Conservation (phyloP, 2,113 vertebrate species). For the Enhydra lutris region DNA sequence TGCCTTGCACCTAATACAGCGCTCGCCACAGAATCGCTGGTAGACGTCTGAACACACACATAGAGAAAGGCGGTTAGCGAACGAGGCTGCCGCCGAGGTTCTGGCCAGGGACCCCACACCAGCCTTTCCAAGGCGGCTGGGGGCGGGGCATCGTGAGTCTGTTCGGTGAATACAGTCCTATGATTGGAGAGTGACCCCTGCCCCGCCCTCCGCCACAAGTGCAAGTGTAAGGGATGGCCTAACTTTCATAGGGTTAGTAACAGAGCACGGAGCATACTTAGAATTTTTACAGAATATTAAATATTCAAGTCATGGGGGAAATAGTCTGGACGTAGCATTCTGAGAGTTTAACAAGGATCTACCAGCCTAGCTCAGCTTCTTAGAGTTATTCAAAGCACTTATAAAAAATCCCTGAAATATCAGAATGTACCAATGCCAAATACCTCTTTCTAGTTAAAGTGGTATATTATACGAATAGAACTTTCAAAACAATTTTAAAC, state of each 20-base stretch:
- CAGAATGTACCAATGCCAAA: background rate
- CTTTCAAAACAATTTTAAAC: background rate
- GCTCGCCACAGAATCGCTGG: fast-evolving
- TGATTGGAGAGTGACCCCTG: background rate
- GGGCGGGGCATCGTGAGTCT: background rate
- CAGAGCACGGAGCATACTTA: background rate
- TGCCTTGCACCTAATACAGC: background rate
- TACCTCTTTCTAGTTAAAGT: background rate
- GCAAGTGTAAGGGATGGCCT: fast-evolving
- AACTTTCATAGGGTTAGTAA: fast-evolving
- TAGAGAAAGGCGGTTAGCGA: background rate
- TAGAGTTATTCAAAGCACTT: background rate
- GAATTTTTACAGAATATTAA: background rate
- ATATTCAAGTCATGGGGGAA: background rate
- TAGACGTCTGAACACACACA: background rate
- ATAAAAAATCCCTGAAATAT: background rate
- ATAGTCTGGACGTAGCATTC: background rate
- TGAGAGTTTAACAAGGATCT: background rate
- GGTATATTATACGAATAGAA: background rate
- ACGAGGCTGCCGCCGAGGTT: background rate
- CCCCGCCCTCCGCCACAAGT: fast-evolving
- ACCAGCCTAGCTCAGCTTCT: background rate
- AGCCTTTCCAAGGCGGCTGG: background rate
- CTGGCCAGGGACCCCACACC: fast-evolving
- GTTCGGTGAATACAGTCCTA: background rate